Evolutionary conservation across 2,113 vertebrate genomes (phyloP).

Genomic region (Crocuta crocuta): DNA sequence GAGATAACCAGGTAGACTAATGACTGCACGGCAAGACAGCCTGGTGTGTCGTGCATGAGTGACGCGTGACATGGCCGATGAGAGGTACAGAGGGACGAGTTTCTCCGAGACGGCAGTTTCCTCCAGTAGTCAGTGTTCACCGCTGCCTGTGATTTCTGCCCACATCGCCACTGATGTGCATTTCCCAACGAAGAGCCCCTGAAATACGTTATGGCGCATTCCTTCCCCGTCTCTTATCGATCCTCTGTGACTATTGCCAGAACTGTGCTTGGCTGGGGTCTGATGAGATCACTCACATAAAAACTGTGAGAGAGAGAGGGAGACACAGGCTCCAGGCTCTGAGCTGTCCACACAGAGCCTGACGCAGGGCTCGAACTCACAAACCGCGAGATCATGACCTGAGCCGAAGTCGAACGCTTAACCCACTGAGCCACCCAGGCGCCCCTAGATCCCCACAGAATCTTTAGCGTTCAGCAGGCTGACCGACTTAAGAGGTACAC

Average conservation of each 20-base stretch:
- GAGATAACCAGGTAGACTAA: constrained; percentile 1
- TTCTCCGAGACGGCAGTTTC: neutral
- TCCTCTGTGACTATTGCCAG: neutral
- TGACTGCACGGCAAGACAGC: neutral
- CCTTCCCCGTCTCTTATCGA: neutral
- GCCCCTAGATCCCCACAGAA: neutral
- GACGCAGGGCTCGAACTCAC: no score
- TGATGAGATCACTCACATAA: no score
- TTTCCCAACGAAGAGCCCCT: neutral
- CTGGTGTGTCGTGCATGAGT: neutral
- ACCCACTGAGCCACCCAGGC: no score
- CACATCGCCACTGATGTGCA: neutral
- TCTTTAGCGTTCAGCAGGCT: neutral
- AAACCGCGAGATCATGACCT: no score
- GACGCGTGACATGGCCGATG: neutral
- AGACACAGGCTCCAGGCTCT: no score
- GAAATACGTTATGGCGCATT: no score
- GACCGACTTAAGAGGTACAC: neutral
- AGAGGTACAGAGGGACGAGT: neutral
- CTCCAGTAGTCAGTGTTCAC: neutral
- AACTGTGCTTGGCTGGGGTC: neutral
- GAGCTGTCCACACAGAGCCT: no score
- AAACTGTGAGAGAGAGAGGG: no score
- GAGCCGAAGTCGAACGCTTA: no score
- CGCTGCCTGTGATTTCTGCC: constrained; percentile 1